phyloP scores from a whole-genome alignment of 2,113 vertebrate species.

The Raja brachyura region DNA sequence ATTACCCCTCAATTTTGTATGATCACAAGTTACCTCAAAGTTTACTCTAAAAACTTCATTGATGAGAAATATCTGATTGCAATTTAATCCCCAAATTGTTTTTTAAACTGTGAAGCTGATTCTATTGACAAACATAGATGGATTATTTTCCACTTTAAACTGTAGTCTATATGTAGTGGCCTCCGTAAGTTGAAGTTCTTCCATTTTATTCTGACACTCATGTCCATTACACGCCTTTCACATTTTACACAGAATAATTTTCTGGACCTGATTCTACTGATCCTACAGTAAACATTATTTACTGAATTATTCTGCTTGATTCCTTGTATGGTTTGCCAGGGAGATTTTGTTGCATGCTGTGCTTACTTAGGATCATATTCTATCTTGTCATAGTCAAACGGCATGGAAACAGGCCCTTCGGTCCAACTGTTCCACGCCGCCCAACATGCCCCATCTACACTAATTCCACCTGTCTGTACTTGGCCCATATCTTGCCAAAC shows the following conservation, averaged over 20 bases:
- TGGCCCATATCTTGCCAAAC: too few species aligned
- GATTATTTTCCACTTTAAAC: too few species aligned
- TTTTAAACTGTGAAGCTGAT: background rate
- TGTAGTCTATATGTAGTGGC: background rate
- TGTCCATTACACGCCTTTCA: background rate
- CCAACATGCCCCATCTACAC: too few species aligned
- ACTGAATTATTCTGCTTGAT: background rate
- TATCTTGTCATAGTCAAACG: background rate
- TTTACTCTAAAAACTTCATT: background rate
- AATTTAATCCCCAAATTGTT: background rate
- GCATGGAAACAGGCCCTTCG: too few species aligned
- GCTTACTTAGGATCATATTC: background rate
- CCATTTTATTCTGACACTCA: background rate
- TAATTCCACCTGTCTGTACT: too few species aligned
- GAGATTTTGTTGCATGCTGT: background rate
- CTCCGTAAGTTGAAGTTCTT: background rate
- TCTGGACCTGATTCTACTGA: background rate
- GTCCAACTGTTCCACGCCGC: too few species aligned
- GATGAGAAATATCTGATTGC: background rate
- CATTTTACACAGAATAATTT: background rate
- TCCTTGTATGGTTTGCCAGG: background rate
- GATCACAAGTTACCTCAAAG: background rate
- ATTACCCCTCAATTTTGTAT: background rate
- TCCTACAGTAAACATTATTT: too few species aligned
- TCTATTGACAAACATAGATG: background rate